A percentile compares a stretch with the other conserved stretches of the same genome.
These are phyloP conservation scores for Glossosoma conforme DNA, from an alignment of 1,140 invertebrate genomes.

Conservation along the genomic window DNA sequence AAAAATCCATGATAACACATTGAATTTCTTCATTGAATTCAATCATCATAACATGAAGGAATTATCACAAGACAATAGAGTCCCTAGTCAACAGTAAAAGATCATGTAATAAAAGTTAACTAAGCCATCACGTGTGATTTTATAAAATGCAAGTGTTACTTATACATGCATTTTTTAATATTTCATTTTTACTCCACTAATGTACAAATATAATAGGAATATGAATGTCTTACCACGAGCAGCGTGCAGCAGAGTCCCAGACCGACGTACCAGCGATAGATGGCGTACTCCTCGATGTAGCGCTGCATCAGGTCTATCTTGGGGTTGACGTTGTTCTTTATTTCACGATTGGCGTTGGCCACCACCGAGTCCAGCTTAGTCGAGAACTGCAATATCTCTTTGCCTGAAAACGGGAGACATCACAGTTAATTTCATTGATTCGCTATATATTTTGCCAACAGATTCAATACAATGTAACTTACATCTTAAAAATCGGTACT, in stretches of 20 bases:
- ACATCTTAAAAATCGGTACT: not conserved
- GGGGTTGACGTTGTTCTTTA: constrained; percentile 35
- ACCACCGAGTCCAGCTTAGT: constrained; percentile 32
- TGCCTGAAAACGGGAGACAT: constrained; percentile 25
- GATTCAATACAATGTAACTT: not conserved
- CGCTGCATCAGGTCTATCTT: constrained; percentile 45
- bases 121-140: too few species aligned
- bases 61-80: too few species aligned
- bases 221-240: constrained; percentile 39
- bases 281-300: constrained; percentile 57
- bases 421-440: constrained; percentile 17
- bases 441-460: constrained; percentile 20
- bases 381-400: constrained; percentile 31
- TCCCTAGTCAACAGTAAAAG: too few species aligned
- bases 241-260: constrained; percentile 46
- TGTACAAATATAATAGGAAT: too few species aligned
- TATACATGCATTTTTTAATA: too few species aligned
- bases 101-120: too few species aligned
- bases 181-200: too few species aligned
- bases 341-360: constrained; percentile 35
- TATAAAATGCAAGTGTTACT: too few species aligned
- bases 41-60: too few species aligned
- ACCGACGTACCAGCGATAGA: constrained; percentile 56
- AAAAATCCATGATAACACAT: too few species aligned
- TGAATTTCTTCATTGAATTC: too few species aligned